phyloP scores from a whole-genome alignment of 2,888 invertebrate genomes.

The Xiphydria camelus region DNA sequence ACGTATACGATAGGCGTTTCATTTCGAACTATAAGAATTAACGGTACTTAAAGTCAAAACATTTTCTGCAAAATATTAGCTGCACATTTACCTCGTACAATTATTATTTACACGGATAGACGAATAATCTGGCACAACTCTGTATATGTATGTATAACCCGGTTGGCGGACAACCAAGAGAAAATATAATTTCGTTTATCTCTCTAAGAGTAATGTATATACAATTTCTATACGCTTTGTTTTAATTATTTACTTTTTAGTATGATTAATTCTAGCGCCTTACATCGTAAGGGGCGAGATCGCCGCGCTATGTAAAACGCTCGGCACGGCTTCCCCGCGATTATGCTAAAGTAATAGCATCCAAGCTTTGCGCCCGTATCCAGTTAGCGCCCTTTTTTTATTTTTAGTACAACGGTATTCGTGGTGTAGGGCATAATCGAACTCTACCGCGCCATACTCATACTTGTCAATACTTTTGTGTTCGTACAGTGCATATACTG shows the following conservation, averaged over 20 bases:
- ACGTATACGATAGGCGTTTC: no score
- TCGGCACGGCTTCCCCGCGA: not conserved
- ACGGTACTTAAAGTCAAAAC: no score
- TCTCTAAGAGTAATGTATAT: conserved; percentile 10
- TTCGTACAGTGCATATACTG: conserved; percentile 17
- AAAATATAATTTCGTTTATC: conserved; percentile 26
- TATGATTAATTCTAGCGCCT: not conserved
- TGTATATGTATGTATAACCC: conserved; percentile 15
- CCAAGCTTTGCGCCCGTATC: conserved; percentile 14
- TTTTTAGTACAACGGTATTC: no score
- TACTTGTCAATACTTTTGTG: conserved; percentile 14
- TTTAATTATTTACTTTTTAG: not conserved
- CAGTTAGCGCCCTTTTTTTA: conserved; percentile 11
- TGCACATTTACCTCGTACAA: no score
- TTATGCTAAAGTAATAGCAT: not conserved
- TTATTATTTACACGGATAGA: conserved; percentile 42
- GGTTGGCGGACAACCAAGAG: conserved; percentile 34
- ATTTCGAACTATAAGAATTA: no score
- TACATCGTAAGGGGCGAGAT: no score
- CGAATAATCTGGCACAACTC: conserved; percentile 27
- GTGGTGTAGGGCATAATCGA: no score
- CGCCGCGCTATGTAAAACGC: not conserved
- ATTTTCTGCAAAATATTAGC: no score
- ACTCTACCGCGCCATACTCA: no score
- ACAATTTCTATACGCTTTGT: conserved; percentile 10